Base-by-base conservation (phyloP, 92 coral and sea anemone species). In the Porites cylindrica region DNA sequence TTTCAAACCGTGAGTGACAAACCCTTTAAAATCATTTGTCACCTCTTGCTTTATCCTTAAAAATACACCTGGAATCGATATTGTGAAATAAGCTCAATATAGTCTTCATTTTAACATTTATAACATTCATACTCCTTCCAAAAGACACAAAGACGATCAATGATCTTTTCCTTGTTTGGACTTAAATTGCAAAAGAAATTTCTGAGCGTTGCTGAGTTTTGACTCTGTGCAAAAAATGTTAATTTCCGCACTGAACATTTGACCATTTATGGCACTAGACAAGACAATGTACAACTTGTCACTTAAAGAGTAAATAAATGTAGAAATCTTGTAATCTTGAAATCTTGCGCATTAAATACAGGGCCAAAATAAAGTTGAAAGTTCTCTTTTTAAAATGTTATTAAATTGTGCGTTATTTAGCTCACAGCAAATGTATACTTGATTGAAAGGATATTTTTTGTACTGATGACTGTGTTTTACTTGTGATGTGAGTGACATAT, bases 1-100 rank as follows among this genome's bases (percentile, higher is more conserved):
- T 82, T 65, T 83, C 83, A 83, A 63, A 74, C 88, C 64, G 80
- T 75, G 64, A 56, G n/a, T 11, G 78, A 70, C 70, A 70, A 64
- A 52, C 75, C 69, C 58, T 82, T 71, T 51, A 51, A 58, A 70
- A 63, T 14, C 24, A 18, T 51, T 56, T 29, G 69, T 82, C 78
- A 70, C 24, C 16, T 13, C 32, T 29, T n/a, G 52, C 52, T 53
- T 8, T 52, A 20, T 60, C 2, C 26, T 14, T 70, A 14, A 68
- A 54, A 69, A 81, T 23, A 53, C 85, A 81, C 38, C 77, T 81
- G 77, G 52, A 70, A 23, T 53, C 74, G 50, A 19, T 61, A 38
- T 38, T 20, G 74, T 23, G 8, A 56, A 79, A 79, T 73, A 64
- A 66, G 51, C 20, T 21, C 38, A 38, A 38, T 38, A 38, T 38